A percentile compares a stretch with the other conserved stretches of the same genome.
Conservation (phyloP, 1,140 invertebrate genomes). For the Brachionus calyciflorus region DNA sequence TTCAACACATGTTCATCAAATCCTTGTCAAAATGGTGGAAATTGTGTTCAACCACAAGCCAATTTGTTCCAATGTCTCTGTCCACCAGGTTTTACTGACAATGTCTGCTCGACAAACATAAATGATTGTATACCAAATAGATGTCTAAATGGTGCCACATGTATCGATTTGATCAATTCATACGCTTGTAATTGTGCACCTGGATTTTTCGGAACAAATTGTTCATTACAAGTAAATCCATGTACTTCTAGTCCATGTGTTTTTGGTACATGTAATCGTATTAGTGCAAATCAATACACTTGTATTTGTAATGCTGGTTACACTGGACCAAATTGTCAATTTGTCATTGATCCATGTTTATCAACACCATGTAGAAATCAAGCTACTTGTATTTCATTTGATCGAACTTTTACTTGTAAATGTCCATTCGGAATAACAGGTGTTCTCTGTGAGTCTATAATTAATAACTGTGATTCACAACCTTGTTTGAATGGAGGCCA, state of each 20-base stretch:
- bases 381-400: slow-evolving; percentile 45
- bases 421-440: slow-evolving; percentile 47
- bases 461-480: slow-evolving; percentile 47
- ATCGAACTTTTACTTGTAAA: slow-evolving; percentile 46
- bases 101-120: slow-evolving; percentile 82
- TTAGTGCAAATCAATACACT: slow-evolving; percentile 77
- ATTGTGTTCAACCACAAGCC: not conserved
- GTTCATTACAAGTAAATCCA: slow-evolving; percentile 17
- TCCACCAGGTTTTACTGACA: slow-evolving; percentile 77
- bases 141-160: slow-evolving; percentile 38
- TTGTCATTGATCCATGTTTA: slow-evolving; percentile 33
- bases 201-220: slow-evolving; percentile 33
- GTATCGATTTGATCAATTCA: slow-evolving; percentile 23
- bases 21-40: slow-evolving; percentile 43
- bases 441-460: slow-evolving; percentile 46
- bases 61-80: slow-evolving; percentile 69
- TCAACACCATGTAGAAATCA: slow-evolving; percentile 48
- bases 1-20: slow-evolving; percentile 35
- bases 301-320: slow-evolving; percentile 39
- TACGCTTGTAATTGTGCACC: slow-evolving; percentile 15
- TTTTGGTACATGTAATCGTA: slow-evolving; percentile 54
- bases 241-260: slow-evolving; percentile 19
- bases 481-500: slow-evolving; percentile 49
- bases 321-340: slow-evolving; percentile 32
- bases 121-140: slow-evolving; percentile 50